A percentile compares a stretch with the other conserved stretches of the same genome.
These are phyloP conservation scores for Priapulus caudatus DNA, from an alignment of 2,888 invertebrate genomes.

Conservation along the genomic window DNA sequence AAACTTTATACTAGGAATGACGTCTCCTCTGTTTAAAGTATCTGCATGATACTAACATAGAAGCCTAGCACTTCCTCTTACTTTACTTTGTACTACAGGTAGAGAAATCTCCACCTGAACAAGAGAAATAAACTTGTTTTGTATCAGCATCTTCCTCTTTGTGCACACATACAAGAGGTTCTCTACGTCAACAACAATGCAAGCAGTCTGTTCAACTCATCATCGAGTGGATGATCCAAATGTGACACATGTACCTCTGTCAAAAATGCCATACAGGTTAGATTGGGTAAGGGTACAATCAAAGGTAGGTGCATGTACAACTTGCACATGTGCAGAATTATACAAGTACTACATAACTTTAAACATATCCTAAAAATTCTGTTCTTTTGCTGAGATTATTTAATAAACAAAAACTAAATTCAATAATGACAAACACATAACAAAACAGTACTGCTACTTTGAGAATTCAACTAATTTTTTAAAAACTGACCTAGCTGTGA, in stretches of 20 bases:
- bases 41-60: too few relatives aligned
- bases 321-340: too few relatives aligned
- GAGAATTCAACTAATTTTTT: constrained; percentile 8
- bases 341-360: too few relatives aligned
- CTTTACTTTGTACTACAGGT: too few relatives aligned
- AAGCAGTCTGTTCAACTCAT: constrained; percentile 69
- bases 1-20: too few relatives aligned
- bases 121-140: constrained; percentile 73
- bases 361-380: too few relatives aligned
- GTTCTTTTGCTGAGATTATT: background rate
- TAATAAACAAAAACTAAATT: background rate
- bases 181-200: constrained; percentile 85
- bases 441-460: constrained; percentile 11
- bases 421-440: background rate
- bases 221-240: constrained; percentile 57
- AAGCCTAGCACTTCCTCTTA: too few relatives aligned
- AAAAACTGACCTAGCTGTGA: constrained; percentile 53
- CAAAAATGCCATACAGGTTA: too few relatives aligned
- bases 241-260: constrained; percentile 70
- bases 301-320: too few relatives aligned
- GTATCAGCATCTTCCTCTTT: constrained; percentile 82
- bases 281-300: too few relatives aligned
- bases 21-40: too few relatives aligned
- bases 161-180: constrained; percentile 81
- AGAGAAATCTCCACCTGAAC: constrained; percentile 62